Conservation (phyloP, 2,888 invertebrate species). For the Dicyrtoma fusca region DNA sequence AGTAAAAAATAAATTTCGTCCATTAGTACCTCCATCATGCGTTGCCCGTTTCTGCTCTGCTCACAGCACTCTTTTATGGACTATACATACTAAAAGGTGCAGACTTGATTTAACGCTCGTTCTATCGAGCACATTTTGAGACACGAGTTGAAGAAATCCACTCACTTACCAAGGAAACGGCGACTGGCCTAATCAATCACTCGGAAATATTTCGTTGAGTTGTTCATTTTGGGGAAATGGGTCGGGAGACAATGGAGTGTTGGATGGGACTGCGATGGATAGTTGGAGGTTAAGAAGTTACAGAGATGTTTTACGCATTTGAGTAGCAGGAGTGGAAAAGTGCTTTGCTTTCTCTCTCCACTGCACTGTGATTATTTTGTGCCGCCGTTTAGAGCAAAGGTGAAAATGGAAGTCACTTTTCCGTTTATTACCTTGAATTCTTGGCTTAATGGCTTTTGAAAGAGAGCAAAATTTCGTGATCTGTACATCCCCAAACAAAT, state of each 20-base stretch:
- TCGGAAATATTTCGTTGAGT: too few relatives aligned
- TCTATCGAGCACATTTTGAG: too few relatives aligned
- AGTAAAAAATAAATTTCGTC: background rate
- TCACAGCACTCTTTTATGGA: background rate
- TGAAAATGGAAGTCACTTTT: slow-evolving; percentile 23
- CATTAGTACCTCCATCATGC: background rate
- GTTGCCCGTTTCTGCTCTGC: background rate
- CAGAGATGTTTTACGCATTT: too few relatives aligned
- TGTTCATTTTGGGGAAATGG: too few relatives aligned
- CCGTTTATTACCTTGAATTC: slow-evolving; percentile 12
- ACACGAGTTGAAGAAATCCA: too few relatives aligned
- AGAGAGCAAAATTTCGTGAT: slow-evolving; percentile 32
- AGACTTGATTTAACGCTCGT: too few relatives aligned
- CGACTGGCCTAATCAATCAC: too few relatives aligned
- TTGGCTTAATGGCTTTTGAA: slow-evolving; percentile 31
- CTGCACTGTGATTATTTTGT: slow-evolving; percentile 19
- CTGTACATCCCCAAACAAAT: slow-evolving; percentile 1
- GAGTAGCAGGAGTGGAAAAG: background rate
- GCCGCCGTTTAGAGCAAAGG: slow-evolving; percentile 25
- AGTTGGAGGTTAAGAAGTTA: too few relatives aligned
- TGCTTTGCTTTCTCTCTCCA: slow-evolving; percentile 3
- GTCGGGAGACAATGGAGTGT: too few relatives aligned
- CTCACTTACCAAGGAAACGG: too few relatives aligned
- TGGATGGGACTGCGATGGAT: too few relatives aligned
- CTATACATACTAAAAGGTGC: too few relatives aligned